Base-by-base conservation (phyloP, 2,888 invertebrate genomes). In the Caradrina kadenii region DNA sequence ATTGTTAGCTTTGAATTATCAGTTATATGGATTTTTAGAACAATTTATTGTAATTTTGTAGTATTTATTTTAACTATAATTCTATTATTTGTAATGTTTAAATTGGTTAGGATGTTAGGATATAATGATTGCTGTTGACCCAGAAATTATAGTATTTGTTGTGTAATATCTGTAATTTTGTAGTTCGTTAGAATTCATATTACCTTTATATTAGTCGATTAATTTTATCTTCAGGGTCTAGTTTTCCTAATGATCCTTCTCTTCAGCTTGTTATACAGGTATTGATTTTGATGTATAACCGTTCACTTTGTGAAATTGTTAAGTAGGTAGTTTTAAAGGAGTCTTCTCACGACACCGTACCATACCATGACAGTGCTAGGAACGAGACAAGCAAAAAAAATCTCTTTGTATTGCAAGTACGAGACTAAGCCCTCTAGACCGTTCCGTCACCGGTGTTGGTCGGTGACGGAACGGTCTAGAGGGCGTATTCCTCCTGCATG, bases 1-100 rank as follows among this genome's bases (percentile, higher is more conserved):
- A 71, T 70, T 71, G 80, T 80, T 72, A 76, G 55, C 48, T 75
- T 53, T 26, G 55, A 72, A 69, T 81, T 63, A 79, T 76, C 70
- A 79, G 83, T 81, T 74, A 79, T 56, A 26, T 58, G 52, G 75
- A 62, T 70, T 79, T 75, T 79, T 79, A 45, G 63, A 70, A 61
- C 75, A 66, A 78, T 61, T 78, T 78, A 48, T 66, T 66, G 63
- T 74, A 70, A 66, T 78, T 59, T 68, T 56, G 17, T 21, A 52
- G 8, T 35, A 45, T n/a, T n/a, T 66, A 63, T 54, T 61, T 63
- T 45, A 58, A 65, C 19, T 65, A 45, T 76, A 50, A 54, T 67
- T 61, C 49, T 19, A 22, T 63, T 73, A 68, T 73, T 64, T 64
- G 50, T 78, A 76, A 76, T 62, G 52, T 60, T 65, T 2, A 67